Percentiles rank a stretch among this genome's conserved stretches.
Conservation (phyloP, 2,797 vertebrate genomes). For the Sciaenops ocellatus region DNA sequence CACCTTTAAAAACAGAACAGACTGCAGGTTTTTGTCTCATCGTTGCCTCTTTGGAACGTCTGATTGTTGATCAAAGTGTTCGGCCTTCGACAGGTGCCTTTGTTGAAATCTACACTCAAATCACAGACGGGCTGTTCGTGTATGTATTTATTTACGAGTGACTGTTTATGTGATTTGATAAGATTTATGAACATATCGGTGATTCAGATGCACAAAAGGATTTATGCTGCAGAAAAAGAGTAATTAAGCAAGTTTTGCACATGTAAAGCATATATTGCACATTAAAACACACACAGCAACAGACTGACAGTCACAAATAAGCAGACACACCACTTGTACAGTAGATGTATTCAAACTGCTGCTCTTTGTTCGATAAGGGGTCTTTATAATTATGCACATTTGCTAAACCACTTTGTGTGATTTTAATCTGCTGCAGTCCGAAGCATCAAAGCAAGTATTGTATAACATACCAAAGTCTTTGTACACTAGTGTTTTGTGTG, state of each 20-base stretch:
- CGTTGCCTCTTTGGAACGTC: conserved; percentile 47
- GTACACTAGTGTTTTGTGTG: conserved; percentile 39
- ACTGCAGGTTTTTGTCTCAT: conserved; percentile 16
- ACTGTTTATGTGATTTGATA: conserved; percentile 37
- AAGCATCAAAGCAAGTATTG: conserved; percentile 32
- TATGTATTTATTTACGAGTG: conserved; percentile 52
- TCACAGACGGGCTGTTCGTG: conserved; percentile 28
- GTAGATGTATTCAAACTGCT: conserved; percentile 29
- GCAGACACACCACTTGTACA: conserved; percentile 1
- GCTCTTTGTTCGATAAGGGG: conserved; percentile 26
- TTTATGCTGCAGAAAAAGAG: conserved; percentile 13
- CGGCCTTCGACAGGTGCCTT: conserved; percentile 66
- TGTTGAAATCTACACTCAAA: conserved; percentile 37
- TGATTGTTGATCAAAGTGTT: conserved; percentile 20
- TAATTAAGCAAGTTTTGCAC: conserved; percentile 65
- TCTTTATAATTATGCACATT: conserved; percentile 13
- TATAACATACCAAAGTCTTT: conserved; percentile 41
- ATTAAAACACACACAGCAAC: conserved; percentile 36
- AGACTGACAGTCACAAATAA: background rate
- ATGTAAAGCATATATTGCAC: conserved; percentile 64
- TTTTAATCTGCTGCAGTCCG: conserved; percentile 35
- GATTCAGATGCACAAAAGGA: conserved; percentile 24
- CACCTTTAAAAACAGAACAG: conserved; percentile 30
- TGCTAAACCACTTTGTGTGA: conserved; percentile 1
- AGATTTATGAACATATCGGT: conserved; percentile 11